phyloP scores from a whole-genome alignment of 2,113 vertebrate genomes.

The Nesoenas mayeri region DNA sequence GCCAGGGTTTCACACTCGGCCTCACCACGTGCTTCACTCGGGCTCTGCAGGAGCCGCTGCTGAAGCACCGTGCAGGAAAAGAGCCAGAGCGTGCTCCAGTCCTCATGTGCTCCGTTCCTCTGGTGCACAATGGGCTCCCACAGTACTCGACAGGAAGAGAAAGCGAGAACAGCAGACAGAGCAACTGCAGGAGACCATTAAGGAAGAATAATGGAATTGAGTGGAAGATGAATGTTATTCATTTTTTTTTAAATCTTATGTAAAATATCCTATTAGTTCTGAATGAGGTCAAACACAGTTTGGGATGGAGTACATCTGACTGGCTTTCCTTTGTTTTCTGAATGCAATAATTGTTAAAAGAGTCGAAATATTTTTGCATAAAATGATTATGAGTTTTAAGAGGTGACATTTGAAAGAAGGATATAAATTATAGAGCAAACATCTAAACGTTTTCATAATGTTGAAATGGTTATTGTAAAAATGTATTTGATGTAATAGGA shows the following conservation, averaged over 20 bases:
- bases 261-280: conserved; percentile 17
- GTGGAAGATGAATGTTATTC: background rate
- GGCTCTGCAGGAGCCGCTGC: background rate
- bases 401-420: conserved; percentile 60
- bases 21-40: background rate
- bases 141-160: background rate
- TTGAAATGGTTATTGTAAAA: conserved; percentile 62
- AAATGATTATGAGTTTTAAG: conserved; percentile 65
- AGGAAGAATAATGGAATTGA: conserved; percentile 4
- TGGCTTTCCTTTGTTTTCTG: conserved; percentile 43
- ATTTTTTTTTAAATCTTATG: background rate
- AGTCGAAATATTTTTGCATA: conserved; percentile 57
- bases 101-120: accelerated
- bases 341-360: conserved; percentile 41
- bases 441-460: conserved; percentile 62
- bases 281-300: conserved; percentile 42
- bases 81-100: background rate
- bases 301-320: conserved; percentile 2
- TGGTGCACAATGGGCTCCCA: background rate
- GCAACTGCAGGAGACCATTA: conserved; percentile 17
- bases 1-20: background rate
- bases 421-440: conserved; percentile 59
- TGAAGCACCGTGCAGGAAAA: background rate
- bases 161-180: background rate
- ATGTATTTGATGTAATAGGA: conserved; percentile 62